Evolutionary conservation across 2,888 invertebrate genomes (phyloP), one percentile per base, ranked within the genome.

Genomic region (Deilephila elpenor): DNA sequence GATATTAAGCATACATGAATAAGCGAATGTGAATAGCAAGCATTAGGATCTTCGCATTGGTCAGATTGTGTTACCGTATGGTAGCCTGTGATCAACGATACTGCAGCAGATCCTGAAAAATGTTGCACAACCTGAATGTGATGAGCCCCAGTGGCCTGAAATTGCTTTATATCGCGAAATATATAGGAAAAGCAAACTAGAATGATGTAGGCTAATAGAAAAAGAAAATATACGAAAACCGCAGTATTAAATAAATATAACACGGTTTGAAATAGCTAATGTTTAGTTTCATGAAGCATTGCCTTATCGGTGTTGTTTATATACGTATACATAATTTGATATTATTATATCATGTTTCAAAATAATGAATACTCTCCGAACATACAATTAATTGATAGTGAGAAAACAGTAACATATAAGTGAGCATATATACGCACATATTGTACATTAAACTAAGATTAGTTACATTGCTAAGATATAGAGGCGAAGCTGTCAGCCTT

Each of bases 341-440:
- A 62, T 62, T 62, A 19, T n/a, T 62, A 62, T 19, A n/a, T 62
- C 14, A 34, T 62, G n/a, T 62, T 62, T 37, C 17, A n/a, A 8
- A n/a, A 62, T n/a, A 19, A 62, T 56, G 2, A 0, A 19, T 56
- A n/a, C 44, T 44, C 5, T 56, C n/a, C 56, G 56, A 56, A 0
- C 44, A 44, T 44, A n/a, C 56, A 56, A 56, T 56, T 19, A 67
- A 25, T 51, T 44, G 25, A 67, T 51, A 67, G 67, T 67, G 37
- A 64, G 64, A 64, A 34, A 20, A 25, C 44, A 51, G 25, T 51
- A 67, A 67, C 44, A 44, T 67, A 51, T 25, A 44, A 67, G 67
- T 67, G 67, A 67, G 44, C 44, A 44, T 44, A 64, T 1, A 67
- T 29, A 67, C 44, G 67, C 67, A 67, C 67, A 67, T 44, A 44